Evolutionary conservation across 1,140 invertebrate species (phyloP), one percentile per base, ranked within the genome.

Genomic region (Cydia splendana): DNA sequence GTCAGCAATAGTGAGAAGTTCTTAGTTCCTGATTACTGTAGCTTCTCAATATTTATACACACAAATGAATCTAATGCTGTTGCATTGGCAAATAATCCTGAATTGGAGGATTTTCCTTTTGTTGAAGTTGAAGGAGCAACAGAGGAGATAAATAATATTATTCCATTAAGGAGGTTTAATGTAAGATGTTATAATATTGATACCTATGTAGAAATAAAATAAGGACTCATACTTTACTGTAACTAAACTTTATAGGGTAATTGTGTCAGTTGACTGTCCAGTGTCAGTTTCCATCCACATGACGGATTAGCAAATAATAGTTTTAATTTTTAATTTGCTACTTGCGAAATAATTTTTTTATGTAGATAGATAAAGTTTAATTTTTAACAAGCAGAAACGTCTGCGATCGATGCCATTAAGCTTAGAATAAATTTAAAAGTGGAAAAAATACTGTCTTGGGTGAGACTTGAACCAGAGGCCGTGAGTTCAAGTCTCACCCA

Each of bases 61-160:
- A 95, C 95, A 12, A 93, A 93, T 81, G 94, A 95, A 87, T 92
- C 93, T 38, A 89, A 92, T 7, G 93, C 94, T 51, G 83, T 94
- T 28, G 80, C 87, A 30, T 77, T 95, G 7, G 86, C 84, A 71
- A 89, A 91, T 79, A 94, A 95, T 88, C 85, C 92, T 53, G 88
- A 93, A 75, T 92, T 92, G 65, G 92, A 95, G 86, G 83, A 94
- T 48, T 95, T 95, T 82, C 94, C 95, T 12, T 90, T 95, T 85
- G 89, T 95, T 65, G 90, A 93, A 85, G 80, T 92, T 38, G 85
- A 93, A 69, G 86, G 93, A 2, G 80, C 81, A 12, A 30, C 45
- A 30, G 75, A 83, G 12, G 85, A 87, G 20, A 82, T 77, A 62
- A 76, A 88, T 67, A 84, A 79, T 74, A 89, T 93, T 51, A 45